Base-by-base conservation (phyloP, 2,113 vertebrate species). In the Apteryx mantelli region DNA sequence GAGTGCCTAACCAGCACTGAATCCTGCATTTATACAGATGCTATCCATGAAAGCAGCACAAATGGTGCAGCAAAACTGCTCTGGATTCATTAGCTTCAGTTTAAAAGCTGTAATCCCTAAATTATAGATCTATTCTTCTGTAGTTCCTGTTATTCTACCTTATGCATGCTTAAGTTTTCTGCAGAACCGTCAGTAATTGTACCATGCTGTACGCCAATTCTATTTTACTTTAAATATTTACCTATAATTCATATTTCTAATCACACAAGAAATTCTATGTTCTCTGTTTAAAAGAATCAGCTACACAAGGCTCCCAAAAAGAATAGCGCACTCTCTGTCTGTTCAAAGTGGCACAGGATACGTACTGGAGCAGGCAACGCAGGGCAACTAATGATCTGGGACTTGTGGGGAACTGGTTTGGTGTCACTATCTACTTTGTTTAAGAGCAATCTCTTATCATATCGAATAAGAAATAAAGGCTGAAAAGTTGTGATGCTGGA, bases 41-140 rank as follows among this genome's bases (percentile, higher is more conserved):
- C 65, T 14, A 3, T 74, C 55, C 83, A 82, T 95, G 89, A 93
- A 95, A 95, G 89, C 86, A 71, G 64, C 89, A 93, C 91, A 86
- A 86, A 92, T 34, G 60, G 89, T 24, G 74, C 95, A 87, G 87
- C 89, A 82, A 87, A 96, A 93, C 73, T 64, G 86, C 61, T 91
- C 73, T 28, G 86, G 81, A 95, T 89, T 89, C 95, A 95, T 95
- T 91, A 92, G 69, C 77, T 89, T 86, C 61, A 68, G 83, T 86
- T 92, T 75, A 79, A 82, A 83, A 95, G 46, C 50, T 74, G 66
- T 52, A 87, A 94, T 91, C 87, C 53, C 70, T 97, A 73, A 94
- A 91, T 94, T 88, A 93, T 48, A 25, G 89, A 85, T 91, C 86
- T 93, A 78, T 14, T 95, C 87, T 75, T 28, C 61, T 56, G 81